Evolutionary conservation across 2,113 vertebrate genomes (phyloP).

Genomic region (Myiopsitta monachus): DNA sequence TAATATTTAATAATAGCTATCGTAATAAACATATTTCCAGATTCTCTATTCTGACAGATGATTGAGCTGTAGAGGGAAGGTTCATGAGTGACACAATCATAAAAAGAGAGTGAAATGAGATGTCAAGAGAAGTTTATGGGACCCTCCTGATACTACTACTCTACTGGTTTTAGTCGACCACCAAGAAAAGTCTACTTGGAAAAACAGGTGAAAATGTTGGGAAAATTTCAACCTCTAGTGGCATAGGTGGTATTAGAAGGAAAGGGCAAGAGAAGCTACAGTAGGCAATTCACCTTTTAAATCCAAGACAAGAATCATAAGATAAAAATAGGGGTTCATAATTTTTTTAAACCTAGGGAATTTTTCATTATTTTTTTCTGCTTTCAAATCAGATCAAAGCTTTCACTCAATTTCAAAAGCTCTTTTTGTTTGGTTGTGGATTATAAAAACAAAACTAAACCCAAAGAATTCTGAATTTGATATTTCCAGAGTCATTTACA

Average conservation of each 20-base stretch:
- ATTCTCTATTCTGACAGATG: not conserved
- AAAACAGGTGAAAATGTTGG: not conserved
- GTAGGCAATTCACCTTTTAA: not conserved
- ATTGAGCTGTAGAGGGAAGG: not conserved
- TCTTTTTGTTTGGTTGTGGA: not conserved
- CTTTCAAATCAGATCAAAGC: not conserved
- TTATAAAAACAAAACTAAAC: not conserved
- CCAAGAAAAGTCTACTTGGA: not conserved
- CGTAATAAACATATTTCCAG: not conserved
- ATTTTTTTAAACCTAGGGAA: not conserved
- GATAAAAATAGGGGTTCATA: not conserved
- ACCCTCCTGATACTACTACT: not conserved
- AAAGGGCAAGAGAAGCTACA: not conserved
- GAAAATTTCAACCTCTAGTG: not conserved
- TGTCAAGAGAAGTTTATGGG: not conserved
- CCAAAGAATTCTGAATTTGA: not conserved
- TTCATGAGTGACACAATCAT: not conserved
- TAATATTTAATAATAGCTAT: not conserved
- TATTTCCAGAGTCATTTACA: not conserved
- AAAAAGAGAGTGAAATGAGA: not conserved
- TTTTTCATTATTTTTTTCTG: not conserved
- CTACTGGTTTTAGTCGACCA: not conserved
- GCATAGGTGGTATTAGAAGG: not conserved
- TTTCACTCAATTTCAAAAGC: not conserved
- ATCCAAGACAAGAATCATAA: not conserved